phyloP scores from a whole-genome alignment of 2,113 vertebrate species.

The Onychostruthus taczanowskii region DNA sequence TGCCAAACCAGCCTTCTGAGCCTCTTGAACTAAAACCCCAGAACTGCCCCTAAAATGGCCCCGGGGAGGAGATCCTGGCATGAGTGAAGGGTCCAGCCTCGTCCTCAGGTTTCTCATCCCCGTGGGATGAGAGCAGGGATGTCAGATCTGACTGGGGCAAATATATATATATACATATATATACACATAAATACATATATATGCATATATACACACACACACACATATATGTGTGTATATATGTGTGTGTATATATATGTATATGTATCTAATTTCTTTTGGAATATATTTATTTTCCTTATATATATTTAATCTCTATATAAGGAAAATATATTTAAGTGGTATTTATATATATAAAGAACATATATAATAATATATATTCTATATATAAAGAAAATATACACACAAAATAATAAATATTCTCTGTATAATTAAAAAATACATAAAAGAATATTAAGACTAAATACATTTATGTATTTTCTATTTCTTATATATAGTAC shows the following conservation, averaged over 20 bases:
- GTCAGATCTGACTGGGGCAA: rapidly evolving
- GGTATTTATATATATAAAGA: not conserved
- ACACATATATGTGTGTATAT: not conserved
- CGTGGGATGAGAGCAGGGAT: rapidly evolving
- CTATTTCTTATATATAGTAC: not conserved
- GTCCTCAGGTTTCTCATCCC: not conserved
- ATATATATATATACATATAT: not conserved
- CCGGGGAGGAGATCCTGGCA: not conserved
- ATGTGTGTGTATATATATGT: not conserved
- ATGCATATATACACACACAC: not conserved
- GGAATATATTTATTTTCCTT: not conserved
- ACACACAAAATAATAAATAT: not conserved
- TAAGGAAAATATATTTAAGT: not conserved
- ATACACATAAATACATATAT: too few species aligned
- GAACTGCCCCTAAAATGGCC: not conserved
- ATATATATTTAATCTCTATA: not conserved
- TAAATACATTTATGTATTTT: not conserved
- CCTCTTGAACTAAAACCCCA: not conserved
- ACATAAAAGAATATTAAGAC: not conserved
- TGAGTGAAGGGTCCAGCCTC: not conserved
- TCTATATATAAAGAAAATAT: not conserved
- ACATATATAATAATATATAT: not conserved
- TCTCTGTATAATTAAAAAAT: not conserved
- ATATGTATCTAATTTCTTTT: not conserved
- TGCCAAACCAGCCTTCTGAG: not conserved